Evolutionary conservation across 2,113 vertebrate species (phyloP), one percentile per base, ranked within the genome.

Genomic region (Scomber scombrus): DNA sequence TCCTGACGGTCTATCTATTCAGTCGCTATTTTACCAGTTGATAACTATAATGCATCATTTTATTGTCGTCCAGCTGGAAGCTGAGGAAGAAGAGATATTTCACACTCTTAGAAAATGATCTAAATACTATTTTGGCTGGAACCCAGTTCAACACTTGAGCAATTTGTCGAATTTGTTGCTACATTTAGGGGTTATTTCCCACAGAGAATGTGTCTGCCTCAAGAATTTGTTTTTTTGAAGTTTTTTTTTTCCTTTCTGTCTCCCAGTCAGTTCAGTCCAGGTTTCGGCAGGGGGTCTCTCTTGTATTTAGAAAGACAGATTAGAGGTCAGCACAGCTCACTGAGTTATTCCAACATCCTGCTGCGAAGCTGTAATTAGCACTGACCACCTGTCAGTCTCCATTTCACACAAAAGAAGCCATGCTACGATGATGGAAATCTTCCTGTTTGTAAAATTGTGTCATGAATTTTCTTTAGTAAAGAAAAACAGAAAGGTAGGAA

Each of bases 281-380:
- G 34, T 21, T 19, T 34, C 78, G 81, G 58, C 77, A 47, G 80
- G 82, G 75, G 71, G 77, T 21, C 69, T 84, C 62, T 74, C 51
- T 63, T 63, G 47, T 71, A 67, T 78, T 79, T 69, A 56, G 60
- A 79, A 84, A 72, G 72, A 83, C 77, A 64, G 71, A 89, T 78
- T 61, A 74, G 63, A 76, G 78, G 82, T 82, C 81, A 71, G 79
- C 34, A 11, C 61, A 80, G 63, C 77, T 62, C 58, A 60, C 60
- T 31, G 76, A 77, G 81, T 64, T 34, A 12, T 23, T 77, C 54
- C 73, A 49, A 0, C 63, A 26, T 67, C 84, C 63, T 50, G 76
- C 79, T 71, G 86, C 2, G 71, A 68, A 54, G 73, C 84, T 84
- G 70, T 70, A 84, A 86, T 82, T 88, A 81, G 65, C 45, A 7